Evolutionary conservation across 2,797 vertebrate species (phyloP).

Genomic region (Phoebastria nigripes): DNA sequence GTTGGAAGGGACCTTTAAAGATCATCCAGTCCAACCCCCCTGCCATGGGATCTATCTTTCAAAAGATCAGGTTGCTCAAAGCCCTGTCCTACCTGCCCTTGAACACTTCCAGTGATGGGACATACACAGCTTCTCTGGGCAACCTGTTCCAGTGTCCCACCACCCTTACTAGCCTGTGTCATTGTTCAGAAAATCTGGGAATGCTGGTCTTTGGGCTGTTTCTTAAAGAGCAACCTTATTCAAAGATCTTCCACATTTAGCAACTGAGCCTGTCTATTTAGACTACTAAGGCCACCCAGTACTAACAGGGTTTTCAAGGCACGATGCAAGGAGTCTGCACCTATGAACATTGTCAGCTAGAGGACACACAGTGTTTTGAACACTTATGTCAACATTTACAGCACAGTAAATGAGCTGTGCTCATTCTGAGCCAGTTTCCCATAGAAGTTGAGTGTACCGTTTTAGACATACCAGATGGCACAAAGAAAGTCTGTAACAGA

Average conservation of each 20-base stretch:
- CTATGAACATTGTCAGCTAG: not conserved
- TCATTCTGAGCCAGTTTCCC: not conserved
- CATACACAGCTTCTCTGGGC: not conserved
- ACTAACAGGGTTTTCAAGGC: not conserved
- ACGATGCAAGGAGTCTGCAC: not conserved
- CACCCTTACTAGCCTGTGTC: accelerated
- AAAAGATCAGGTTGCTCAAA: not conserved
- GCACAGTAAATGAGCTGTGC: not conserved
- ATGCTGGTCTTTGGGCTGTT: not conserved
- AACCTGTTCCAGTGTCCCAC: not conserved
- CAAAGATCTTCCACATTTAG: not conserved
- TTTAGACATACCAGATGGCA: not conserved
- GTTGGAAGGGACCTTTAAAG: not conserved
- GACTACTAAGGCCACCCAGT: not conserved
- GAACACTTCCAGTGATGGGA: not conserved
- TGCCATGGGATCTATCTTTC: not conserved
- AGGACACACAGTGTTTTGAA: not conserved
- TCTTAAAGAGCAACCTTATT: not conserved
- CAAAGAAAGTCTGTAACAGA: not conserved
- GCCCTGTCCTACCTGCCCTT: not conserved
- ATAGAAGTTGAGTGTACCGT: not conserved
- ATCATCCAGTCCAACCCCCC: not conserved
- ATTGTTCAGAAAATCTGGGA: not conserved
- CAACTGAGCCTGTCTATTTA: not conserved
- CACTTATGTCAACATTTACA: not conserved